phyloP scores from a whole-genome alignment of 2,113 vertebrate species.

The Percina caprodes region DNA sequence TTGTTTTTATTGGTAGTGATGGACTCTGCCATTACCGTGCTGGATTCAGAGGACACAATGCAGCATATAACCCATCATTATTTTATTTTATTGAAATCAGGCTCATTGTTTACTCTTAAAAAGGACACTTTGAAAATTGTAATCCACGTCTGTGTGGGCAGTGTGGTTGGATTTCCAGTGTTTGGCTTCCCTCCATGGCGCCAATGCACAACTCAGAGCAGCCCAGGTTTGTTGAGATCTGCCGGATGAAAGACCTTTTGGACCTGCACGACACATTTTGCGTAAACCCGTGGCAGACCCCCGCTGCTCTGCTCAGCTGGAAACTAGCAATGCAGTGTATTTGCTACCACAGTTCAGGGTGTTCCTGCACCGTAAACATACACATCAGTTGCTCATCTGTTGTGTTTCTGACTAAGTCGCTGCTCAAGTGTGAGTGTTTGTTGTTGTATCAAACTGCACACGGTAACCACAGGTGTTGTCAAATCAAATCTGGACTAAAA shows the following conservation, averaged over 20 bases:
- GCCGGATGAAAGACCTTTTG: too few relatives aligned
- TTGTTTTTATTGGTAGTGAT: not conserved
- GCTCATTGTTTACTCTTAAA: not conserved
- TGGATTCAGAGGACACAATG: not conserved
- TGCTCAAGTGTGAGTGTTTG: not conserved
- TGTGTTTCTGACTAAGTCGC: conserved; percentile 2
- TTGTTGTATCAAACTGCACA: accelerated
- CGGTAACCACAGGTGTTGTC: not conserved
- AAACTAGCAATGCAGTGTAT: too few relatives aligned
- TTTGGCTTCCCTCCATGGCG: too few relatives aligned
- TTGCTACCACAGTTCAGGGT: not conserved
- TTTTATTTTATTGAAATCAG: not conserved
- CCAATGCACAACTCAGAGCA: too few relatives aligned
- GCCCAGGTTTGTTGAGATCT: too few relatives aligned
- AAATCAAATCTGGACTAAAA: not conserved
- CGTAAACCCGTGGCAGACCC: too few relatives aligned
- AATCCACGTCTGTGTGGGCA: too few relatives aligned
- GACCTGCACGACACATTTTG: too few relatives aligned
- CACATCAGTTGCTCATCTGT: not conserved
- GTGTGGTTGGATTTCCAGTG: too few relatives aligned
- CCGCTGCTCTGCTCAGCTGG: too few relatives aligned
- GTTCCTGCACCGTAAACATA: not conserved
- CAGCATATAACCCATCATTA: not conserved
- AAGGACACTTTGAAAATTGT: too few relatives aligned
- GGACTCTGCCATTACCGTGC: not conserved